These are phyloP conservation scores for Alfaro cultratus DNA, from an alignment of 2,797 vertebrate genomes.

Conservation along the genomic window DNA sequence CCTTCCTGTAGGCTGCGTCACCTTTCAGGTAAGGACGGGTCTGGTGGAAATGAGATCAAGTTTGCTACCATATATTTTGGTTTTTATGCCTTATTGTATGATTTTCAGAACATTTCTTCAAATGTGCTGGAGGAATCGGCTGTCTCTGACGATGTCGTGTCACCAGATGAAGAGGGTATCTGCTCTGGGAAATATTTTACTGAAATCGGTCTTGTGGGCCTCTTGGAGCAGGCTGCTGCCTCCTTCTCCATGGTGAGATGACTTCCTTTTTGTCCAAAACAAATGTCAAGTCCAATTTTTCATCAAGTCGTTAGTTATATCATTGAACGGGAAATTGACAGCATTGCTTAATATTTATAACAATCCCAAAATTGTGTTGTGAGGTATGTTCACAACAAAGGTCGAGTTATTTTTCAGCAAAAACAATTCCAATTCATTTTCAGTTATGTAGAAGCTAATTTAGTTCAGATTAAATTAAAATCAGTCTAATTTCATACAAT, in stretches of 20 bases:
- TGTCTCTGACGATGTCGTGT: constrained; percentile 97
- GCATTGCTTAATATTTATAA: neutral
- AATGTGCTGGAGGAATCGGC: constrained; percentile 98
- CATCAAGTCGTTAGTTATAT: neutral
- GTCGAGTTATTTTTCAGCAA: neutral
- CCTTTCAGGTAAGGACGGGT: constrained; percentile 87
- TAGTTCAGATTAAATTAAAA: too few relatives aligned
- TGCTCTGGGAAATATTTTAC: constrained; percentile 99
- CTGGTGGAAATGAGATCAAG: neutral
- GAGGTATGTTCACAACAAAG: neutral
- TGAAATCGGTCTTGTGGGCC: constrained; percentile 94
- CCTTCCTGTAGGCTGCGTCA: constrained; percentile 97
- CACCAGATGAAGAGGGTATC: constrained; percentile 98
- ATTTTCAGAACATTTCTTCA: constrained; percentile 92
- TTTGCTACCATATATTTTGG: neutral
- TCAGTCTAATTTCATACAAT: too few relatives aligned
- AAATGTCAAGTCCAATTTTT: neutral
- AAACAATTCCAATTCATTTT: neutral
- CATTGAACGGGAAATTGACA: neutral
- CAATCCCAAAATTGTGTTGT: neutral
- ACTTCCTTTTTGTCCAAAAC: neutral
- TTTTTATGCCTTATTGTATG: neutral
- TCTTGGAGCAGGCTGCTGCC: constrained; percentile 95
- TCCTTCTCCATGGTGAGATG: constrained; percentile 95
- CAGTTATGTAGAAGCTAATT: neutral